Evolutionary conservation across 2,888 invertebrate genomes (phyloP), one percentile per base, ranked within the genome.

Genomic region (Drosophila leonis): DNA sequence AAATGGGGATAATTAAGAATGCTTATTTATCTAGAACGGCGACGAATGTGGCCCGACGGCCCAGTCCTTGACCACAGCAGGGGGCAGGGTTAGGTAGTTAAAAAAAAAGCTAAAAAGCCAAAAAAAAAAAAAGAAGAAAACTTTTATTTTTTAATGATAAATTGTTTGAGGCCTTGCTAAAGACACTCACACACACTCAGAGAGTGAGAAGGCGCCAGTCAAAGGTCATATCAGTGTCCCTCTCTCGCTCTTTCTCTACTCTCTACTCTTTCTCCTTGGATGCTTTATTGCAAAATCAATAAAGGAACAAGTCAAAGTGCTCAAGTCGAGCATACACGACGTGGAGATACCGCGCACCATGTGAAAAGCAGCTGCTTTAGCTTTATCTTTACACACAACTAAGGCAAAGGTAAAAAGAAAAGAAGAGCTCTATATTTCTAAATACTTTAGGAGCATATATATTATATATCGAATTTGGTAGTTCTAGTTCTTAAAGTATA

Each of bases 21-120:
- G 91, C 92, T 91, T 91, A 91, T 91, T 91, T 91, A 91, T 91
- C 91, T 91, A 91, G 91, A 91, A 91, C 85, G 91, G 88, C 92
- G 92, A 90, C 91, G 90, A 91, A 82, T 90, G 88, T 88, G 79
- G 84, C 76, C 49, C 81, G 56, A 49, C 67, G 48, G 79, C 62
- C 49, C 51, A n/a, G 48, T 65, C 76, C 82, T 77, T 87, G 77
- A 84, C 87, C 89, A 79, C 89, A 83, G 86, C 78, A 52, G 72
- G 82, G 52, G 39, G 54, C 54, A 54, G 18, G 54, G 29, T 52
- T 41, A 41, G 65, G 55, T 35, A 52, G 62, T 51, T 33, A 37
- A 35, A 52, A 52, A 48, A 37, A 67, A 56, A 56, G 48, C 56
- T 29, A 65, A 72, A 72, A 69, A 78, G 64, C 78, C 67, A 82